Percentiles rank a stretch among this genome's conserved stretches.
Evolutionary conservation across 1,140 invertebrate genomes (phyloP).

Genomic region (Conus betulinus): DNA sequence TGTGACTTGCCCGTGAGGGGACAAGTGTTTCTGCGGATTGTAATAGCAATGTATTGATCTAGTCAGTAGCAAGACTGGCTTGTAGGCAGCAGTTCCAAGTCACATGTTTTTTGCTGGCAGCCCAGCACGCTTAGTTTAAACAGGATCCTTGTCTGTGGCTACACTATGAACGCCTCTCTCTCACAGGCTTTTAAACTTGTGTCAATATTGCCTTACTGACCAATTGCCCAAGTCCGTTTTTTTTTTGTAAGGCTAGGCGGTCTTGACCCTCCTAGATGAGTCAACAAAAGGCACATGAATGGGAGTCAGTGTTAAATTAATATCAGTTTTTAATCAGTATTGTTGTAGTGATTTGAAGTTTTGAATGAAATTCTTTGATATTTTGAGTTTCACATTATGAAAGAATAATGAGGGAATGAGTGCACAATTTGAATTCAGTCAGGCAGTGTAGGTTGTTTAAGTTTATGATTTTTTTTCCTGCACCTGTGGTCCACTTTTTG

Average conservation of each 20-base stretch:
- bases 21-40: background rate
- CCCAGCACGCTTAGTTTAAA: background rate
- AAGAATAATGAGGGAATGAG: background rate
- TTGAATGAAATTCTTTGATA: background rate
- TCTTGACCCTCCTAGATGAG: background rate
- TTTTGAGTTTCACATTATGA: background rate
- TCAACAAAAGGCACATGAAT: background rate
- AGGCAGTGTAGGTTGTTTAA: background rate
- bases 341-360: background rate
- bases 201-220: conserved; percentile 12
- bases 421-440: background rate
- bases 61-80: background rate
- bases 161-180: background rate
- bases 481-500: background rate
- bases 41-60: background rate
- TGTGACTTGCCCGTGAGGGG: background rate
- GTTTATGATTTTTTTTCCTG: background rate
- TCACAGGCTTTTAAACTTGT: background rate
- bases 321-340: background rate
- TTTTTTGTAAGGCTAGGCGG: background rate
- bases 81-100: background rate
- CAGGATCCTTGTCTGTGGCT: background rate
- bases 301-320: background rate
- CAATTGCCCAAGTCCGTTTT: background rate
- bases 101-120: background rate